Base-by-base conservation (phyloP, 1,140 invertebrate genomes). In the Gryon sp. region DNA sequence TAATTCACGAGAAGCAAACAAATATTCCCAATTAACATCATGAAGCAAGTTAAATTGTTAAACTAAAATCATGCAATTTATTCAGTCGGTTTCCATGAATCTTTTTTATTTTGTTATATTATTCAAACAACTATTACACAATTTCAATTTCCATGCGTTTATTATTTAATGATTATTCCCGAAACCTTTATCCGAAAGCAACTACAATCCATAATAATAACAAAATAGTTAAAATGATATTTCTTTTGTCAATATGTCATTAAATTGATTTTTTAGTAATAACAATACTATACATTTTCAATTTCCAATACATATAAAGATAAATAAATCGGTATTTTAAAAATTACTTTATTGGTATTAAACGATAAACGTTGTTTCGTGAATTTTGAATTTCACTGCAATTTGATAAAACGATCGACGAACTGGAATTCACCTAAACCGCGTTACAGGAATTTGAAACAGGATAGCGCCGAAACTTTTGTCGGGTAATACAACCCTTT, bases 391-490 rank as follows among this genome's bases (percentile, higher is more conserved):
- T 43, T 60, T 50, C 22, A 14, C 36, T 41, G 41, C 26, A 40
- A 52, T 65, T 65, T 43, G 53, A 41, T 74, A 43, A 65, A 65
- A 65, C 32, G 52, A 59, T 65, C 60, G 62, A 30, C 36, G 38
- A 57, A 18, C 36, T 50, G 32, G 55, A 75, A 68, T 75, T 75
- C 55, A 18, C 46, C 55, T 68, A 75, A 75, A 78, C 63, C 68
- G 52, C 62, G 63, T 63, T 81, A 73, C 68, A 60, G 73, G 76
- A 66, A 79, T 82, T 78, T 69, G 77, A 65, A 72, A 72, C 63
- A 57, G 62, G 62, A 73, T 73, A 68, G 62, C 38, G 6, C 22
- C 38, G 50, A 69, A 68, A 78, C 62, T 77, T 74, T 65, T 66
- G 65, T 19, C 24, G 34, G 45, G 53, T 57, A 43, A 57, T 32